Base-by-base conservation (phyloP, 2,797 vertebrate species). In the Ceryle rudis region DNA sequence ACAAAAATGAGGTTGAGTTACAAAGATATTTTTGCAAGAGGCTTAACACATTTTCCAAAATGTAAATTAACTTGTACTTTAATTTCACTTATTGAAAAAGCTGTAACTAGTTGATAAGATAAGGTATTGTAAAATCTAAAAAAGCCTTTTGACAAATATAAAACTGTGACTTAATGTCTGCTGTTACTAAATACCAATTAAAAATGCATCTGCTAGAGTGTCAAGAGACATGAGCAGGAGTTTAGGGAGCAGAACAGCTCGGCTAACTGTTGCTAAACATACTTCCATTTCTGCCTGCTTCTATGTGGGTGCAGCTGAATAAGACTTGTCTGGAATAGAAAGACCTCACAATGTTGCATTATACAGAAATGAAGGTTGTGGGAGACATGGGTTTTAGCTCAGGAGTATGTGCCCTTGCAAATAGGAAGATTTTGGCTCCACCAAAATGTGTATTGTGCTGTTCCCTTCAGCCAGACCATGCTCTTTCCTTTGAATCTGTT, bases 51-150 rank as follows among this genome's bases (percentile, higher is more conserved):
- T 79, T 87, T 94, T 10, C 42, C 94, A 67, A 97, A 91, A 91
- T 86, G 31, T 69, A 89, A 74, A 88, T 91, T 77, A 92, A 65
- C 66, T 92, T 83, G 12, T 39, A 65, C 29, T 84, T 29, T 72
- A 42, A 93, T 93, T 94, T 95, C 55, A 51, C 37, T 65, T n/a
- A 88, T 42, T 83, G 70, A 88, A 58, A 79, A 86, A 90, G 47
- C 14, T 78, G 25, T 61, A 91, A 65, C 54, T 72, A 65, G 65
- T 39, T 62, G 28, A 22, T 42, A 35, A 94, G 51, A 81, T 7
- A 75, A 78, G 57, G 25, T 78, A 84, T 21, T 79, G 49, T 61
- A 55, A 81, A 84, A 93, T 52, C 86, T 75, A 6, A 42, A 81
- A 86, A 65, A 85, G 35, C 17, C 23, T 86, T 95, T 46, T 65